Evolutionary conservation across 2,797 vertebrate genomes (phyloP).

Genomic region (Lepilemur septentrionalis): DNA sequence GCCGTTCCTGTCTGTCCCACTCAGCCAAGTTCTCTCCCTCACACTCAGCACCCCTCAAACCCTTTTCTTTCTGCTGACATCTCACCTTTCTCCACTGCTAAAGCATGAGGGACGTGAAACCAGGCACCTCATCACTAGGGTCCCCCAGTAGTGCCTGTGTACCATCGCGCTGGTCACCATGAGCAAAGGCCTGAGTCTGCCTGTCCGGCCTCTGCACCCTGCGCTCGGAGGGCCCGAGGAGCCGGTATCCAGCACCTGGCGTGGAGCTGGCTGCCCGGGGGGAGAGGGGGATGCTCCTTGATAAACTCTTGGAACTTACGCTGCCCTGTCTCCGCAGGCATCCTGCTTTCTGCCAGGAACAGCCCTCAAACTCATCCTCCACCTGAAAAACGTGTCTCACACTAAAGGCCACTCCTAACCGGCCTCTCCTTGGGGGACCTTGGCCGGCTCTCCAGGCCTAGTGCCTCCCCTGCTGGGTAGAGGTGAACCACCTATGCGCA

Average conservation of each 20-base stretch:
- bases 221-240: neutral
- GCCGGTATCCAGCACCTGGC: neutral
- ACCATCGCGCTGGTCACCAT: neutral
- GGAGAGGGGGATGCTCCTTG: too few relatives aligned
- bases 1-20: neutral
- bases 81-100: too few relatives aligned
- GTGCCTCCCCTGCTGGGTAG: too few relatives aligned
- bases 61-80: accelerated
- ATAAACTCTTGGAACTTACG: too few relatives aligned
- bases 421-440: neutral
- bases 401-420: accelerated
- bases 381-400: accelerated
- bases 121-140: accelerated
- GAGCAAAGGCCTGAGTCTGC: neutral
- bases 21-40: too few relatives aligned
- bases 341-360: neutral
- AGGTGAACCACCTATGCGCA: accelerated
- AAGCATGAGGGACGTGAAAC: neutral
- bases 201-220: neutral
- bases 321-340: neutral
- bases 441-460: neutral
- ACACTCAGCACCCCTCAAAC: neutral
- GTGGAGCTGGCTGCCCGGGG: neutral
- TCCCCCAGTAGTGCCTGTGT: accelerated
- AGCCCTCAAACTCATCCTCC: neutral